Conservation (phyloP, 1,140 invertebrate species). For the Dolichoris vasculosae region DNA sequence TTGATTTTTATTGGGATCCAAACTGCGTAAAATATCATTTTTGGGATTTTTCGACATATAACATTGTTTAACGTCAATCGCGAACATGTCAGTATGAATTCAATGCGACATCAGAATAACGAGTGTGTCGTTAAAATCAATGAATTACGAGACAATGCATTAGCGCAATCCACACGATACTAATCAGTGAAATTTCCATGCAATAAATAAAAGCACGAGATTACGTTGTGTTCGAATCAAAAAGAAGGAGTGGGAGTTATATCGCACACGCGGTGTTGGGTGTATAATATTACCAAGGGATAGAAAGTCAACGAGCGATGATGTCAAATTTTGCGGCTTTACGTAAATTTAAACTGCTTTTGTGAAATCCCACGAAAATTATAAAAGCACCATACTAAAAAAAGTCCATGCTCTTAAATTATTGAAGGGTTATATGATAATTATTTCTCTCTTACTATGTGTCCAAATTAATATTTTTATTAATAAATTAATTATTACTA, state of each 20-base stretch:
- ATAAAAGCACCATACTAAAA: slow-evolving; percentile 28
- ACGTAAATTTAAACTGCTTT: slow-evolving; percentile 51
- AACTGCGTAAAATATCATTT: slow-evolving; percentile 33
- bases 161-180: slow-evolving; percentile 72
- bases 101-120: slow-evolving; percentile 66
- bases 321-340: slow-evolving; percentile 52
- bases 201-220: slow-evolving; percentile 68
- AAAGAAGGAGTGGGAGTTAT: slow-evolving; percentile 11
- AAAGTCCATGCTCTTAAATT: slow-evolving; percentile 33
- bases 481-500: slow-evolving; percentile 39
- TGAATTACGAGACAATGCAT: slow-evolving; percentile 74
- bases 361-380: slow-evolving; percentile 49
- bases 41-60: neutral
- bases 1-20: slow-evolving; percentile 39
- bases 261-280: slow-evolving; percentile 35
- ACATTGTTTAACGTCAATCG: neutral
- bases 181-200: slow-evolving; percentile 73
- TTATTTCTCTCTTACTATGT: neutral
- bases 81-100: slow-evolving; percentile 55
- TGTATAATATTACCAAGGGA: slow-evolving; percentile 14
- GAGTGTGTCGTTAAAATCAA: slow-evolving; percentile 69
- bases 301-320: neutral
- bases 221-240: neutral
- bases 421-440: slow-evolving; percentile 27
- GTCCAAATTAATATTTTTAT: slow-evolving; percentile 39